A percentile compares a stretch with the other conserved stretches of the same genome.
These are phyloP conservation scores for Acipenser ruthenus DNA, from an alignment of 2,797 vertebrate genomes.

Conservation along the genomic window DNA sequence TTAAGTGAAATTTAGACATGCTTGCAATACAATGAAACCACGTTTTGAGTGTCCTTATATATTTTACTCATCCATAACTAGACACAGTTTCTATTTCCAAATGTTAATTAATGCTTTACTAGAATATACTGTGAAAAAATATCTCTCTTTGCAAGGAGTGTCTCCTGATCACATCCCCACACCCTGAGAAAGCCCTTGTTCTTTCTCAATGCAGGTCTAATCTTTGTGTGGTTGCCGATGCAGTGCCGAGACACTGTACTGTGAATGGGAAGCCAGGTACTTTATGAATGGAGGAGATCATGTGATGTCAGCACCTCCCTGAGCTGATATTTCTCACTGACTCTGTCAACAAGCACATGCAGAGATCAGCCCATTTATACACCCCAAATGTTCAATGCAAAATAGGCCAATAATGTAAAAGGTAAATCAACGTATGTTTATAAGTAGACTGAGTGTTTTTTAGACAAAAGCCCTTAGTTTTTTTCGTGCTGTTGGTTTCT, in stretches of 20 bases:
- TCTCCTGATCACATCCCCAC: conserved; percentile 2
- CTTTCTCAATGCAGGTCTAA: conserved; percentile 46
- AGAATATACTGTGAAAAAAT: conserved; percentile 5
- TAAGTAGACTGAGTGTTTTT: not conserved
- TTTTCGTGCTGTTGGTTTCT: conserved; percentile 20
- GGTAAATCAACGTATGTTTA: not conserved
- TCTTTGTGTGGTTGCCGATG: conserved; percentile 53
- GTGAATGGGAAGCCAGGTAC: conserved; percentile 98
- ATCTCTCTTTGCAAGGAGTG: conserved; percentile 15
- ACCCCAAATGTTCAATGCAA: conserved; percentile 32
- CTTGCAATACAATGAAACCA: conserved; percentile 23
- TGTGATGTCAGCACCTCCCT: conserved; percentile 93
- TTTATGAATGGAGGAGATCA: conserved; percentile 99
- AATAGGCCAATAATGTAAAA: conserved; percentile 23
- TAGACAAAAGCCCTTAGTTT: not conserved
- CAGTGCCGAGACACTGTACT: conserved; percentile 62
- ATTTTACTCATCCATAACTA: conserved; percentile 1
- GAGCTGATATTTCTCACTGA: conserved; percentile 95
- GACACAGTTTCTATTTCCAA: no score
- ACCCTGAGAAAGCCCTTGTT: conserved; percentile 18
- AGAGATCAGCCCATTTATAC: conserved; percentile 66
- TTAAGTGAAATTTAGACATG: conserved; percentile 31
- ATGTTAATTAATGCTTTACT: no score
- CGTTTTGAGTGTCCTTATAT: conserved; percentile 15
- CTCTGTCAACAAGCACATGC: conserved; percentile 89